These are phyloP conservation scores for Hippoglossus stenolepis DNA, from an alignment of 2,113 vertebrate species.

Conservation along the genomic window DNA sequence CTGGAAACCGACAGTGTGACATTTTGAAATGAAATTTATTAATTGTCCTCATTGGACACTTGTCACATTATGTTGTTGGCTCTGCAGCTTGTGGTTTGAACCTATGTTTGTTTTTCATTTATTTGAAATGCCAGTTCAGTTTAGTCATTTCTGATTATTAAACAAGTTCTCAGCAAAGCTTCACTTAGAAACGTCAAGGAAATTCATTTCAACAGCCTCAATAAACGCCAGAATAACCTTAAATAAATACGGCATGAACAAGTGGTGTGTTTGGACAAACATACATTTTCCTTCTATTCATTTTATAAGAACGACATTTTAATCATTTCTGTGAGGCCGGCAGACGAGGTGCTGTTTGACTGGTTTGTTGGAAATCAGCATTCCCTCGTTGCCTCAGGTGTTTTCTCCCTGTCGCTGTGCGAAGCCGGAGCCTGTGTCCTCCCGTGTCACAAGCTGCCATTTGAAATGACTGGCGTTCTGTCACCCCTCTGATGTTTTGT, in stretches of 20 bases:
- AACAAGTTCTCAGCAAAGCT: slow-evolving; percentile 1
- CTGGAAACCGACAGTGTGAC: slow-evolving; percentile 38
- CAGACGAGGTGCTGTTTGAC: not conserved
- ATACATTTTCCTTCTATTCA: not conserved
- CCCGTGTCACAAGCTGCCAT: slow-evolving; percentile 23
- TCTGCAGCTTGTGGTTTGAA: slow-evolving; percentile 15
- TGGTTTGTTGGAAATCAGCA: not conserved
- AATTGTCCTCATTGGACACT: slow-evolving; percentile 39
- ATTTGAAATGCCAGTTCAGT: slow-evolving; percentile 23
- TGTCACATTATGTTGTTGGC: slow-evolving; percentile 21
- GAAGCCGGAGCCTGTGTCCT: not conserved
- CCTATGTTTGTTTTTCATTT: slow-evolving; percentile 7
- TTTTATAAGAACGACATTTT: not conserved
- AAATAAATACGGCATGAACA: not conserved
- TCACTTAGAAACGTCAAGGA: slow-evolving; percentile 22
- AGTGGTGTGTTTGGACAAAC: not conserved
- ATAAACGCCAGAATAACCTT: slow-evolving; percentile 6
- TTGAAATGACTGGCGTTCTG: slow-evolving; percentile 33
- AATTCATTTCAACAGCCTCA: slow-evolving; percentile 11
- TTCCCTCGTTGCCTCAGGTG: not conserved
- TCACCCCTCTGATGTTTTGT: slow-evolving; percentile 23
- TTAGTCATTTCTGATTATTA: not conserved
- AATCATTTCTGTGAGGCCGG: not conserved
- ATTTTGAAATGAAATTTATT: slow-evolving; percentile 37
- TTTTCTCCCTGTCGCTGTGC: not conserved